phyloP scores from a whole-genome alignment of 2,113 vertebrate genomes.

The Tauraco erythrolophus region DNA sequence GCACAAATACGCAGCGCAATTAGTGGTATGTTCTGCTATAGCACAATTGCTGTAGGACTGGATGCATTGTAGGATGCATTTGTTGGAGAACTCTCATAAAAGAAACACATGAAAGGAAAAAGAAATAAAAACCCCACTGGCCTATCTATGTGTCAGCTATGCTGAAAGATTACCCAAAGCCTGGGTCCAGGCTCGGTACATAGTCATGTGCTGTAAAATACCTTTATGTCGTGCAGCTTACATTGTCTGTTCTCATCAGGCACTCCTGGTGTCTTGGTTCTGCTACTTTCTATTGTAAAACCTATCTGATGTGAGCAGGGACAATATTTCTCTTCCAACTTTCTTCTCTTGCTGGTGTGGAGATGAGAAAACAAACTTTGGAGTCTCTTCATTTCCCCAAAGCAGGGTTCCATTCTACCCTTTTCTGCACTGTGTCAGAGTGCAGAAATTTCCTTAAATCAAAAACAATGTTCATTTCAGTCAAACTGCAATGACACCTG shows the following conservation, averaged over 20 bases:
- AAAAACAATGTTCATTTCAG: background rate
- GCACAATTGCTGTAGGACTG: background rate
- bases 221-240: background rate
- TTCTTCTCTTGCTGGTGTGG: background rate
- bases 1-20: background rate
- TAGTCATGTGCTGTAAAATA: background rate
- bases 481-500: background rate
- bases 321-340: background rate
- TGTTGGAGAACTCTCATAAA: background rate
- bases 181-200: background rate
- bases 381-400: background rate
- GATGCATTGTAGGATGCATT: background rate
- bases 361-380: background rate
- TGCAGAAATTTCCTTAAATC: background rate
- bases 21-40: background rate
- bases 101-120: background rate
- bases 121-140: background rate
- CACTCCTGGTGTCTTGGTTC: background rate
- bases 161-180: background rate
- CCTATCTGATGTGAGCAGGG: background rate
- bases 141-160: background rate
- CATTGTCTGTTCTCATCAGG: background rate
- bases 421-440: background rate
- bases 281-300: background rate
- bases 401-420: background rate